Evolutionary conservation across 2,888 invertebrate species (phyloP), one percentile per base, ranked within the genome.

Genomic region (Lymantria dispar): DNA sequence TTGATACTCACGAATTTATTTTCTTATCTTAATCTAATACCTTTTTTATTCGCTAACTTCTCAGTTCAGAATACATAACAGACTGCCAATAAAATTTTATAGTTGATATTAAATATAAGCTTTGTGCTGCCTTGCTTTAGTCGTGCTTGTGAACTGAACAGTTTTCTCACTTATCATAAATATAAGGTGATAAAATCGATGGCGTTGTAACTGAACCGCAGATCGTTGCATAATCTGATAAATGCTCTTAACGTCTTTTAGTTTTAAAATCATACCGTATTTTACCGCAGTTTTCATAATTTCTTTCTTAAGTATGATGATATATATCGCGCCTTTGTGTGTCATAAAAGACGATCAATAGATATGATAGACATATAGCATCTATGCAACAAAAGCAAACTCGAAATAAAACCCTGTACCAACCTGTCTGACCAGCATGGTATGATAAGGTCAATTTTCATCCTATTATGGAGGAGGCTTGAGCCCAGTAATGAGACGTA

Each of bases 131-230:
- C 47, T 47, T 46, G 22, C n/a, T 38, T 36, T 37, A 48, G 47
- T 54, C 58, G 54, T 60, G 58, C 48, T 47, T 49, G 11, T 36
- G 22, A 43, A 56, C 22, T 48, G 42, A 50, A 33, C 46, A 33
- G 37, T 52, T 54, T 53, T 55, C 47, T 47, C 39, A 47, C 45
- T 55, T 58, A 54, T 58, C 52, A 59, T 62, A 65, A 65, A 62
- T 58, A 62, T 47, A 41, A 29, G 43, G 7, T 45, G 60, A 64
- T 64, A 58, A 54, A 43, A 62, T 64, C 62, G 10, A 48, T 45
- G 40, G 50, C 50, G 55, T 43, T 48, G 54, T 48, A 50, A 50
- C 51, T 45, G 38, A 43, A 50, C 41, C 45, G 47, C 47, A 48
- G 55, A 58, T 5, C 15, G 22, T 45, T 39, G 43, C 8, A 49